phyloP scores from a whole-genome alignment of 2,797 vertebrate genomes.

The Diceros bicornis region DNA sequence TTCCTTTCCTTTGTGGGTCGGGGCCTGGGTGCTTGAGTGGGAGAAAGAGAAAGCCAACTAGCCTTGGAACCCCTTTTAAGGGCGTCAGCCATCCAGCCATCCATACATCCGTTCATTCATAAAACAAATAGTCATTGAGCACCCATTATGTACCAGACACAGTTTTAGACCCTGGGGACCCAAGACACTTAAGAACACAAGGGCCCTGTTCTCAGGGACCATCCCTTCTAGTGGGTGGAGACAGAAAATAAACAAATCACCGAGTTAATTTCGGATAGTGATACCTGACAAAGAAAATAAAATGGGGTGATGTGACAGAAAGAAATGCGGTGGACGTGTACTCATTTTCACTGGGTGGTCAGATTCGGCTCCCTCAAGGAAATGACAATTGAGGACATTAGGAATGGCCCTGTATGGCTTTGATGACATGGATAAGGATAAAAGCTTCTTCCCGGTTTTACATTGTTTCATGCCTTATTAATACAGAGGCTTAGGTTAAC shows the following conservation, averaged over 20 bases:
- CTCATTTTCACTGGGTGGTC: not conserved
- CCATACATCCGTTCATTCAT: not conserved
- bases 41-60: not conserved
- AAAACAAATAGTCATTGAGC: not conserved
- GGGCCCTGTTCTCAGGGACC: not conserved
- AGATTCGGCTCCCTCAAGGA: not conserved
- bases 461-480: not conserved
- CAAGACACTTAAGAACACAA: not conserved
- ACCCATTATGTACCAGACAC: not conserved
- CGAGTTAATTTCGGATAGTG: not conserved
- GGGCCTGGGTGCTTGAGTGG: not conserved
- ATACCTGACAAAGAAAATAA: not conserved
- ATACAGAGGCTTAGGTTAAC: not conserved
- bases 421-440: not conserved
- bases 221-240: conserved; percentile 14
- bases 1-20: not conserved
- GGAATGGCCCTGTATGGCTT: not conserved
- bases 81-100: not conserved
- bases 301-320: not conserved
- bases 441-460: not conserved
- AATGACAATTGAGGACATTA: not conserved
- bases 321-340: not conserved
- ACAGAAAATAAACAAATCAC: not conserved
- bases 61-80: not conserved
- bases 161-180: not conserved